Base-by-base conservation (phyloP, 2,888 invertebrate species). In the Pammene fasciana region DNA sequence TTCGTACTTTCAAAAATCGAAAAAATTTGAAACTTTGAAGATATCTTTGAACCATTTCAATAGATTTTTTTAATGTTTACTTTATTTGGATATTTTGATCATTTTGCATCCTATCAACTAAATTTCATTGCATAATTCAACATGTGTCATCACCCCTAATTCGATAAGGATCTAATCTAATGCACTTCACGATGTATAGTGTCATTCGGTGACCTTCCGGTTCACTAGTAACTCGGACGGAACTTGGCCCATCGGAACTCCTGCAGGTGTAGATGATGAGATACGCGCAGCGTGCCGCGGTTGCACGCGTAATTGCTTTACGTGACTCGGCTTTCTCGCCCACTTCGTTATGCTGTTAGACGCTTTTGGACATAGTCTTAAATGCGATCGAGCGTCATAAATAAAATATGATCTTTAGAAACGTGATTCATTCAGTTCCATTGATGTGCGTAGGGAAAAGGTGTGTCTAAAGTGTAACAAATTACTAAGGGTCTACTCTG, bases 251-350 rank as follows among this genome's bases (percentile, higher is more conserved):
- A 13, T 82, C 76, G 72, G 75, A 50, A 41, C 38, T 8, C 7
- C 34, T 9, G 70, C 73, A 75, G 72, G 75, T 71, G 74, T 72
- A 74, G 77, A 79, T 78, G 71, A 70, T 72, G 70, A 66, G 78
- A 79, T 79, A 76, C 75, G 74, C 76, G 76, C 74, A 76, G 71
- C 72, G 74, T 76, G 71, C 75, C 73, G 71, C 70, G 67, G 68
- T 73, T 75, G 68, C 73, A 66, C 71, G 57, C 56, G 72, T 80
- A 83, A 85, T 84, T 83, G 78, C 80, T 81, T 78, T 73, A 78
- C 80, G 80, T 85, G 84, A 84, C 82, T 80, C 70, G 70, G 78
- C 82, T 75, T 77, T 80, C 84, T 84, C 68, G 56, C 56, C 45
- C 56, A 38, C 61, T 64, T 70, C 68, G 71, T 65, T 70, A 70